A percentile compares a stretch with the other conserved stretches of the same genome.
These are phyloP conservation scores for Heliothis peltigera DNA, from an alignment of 2,888 invertebrate species.

Conservation along the genomic window DNA sequence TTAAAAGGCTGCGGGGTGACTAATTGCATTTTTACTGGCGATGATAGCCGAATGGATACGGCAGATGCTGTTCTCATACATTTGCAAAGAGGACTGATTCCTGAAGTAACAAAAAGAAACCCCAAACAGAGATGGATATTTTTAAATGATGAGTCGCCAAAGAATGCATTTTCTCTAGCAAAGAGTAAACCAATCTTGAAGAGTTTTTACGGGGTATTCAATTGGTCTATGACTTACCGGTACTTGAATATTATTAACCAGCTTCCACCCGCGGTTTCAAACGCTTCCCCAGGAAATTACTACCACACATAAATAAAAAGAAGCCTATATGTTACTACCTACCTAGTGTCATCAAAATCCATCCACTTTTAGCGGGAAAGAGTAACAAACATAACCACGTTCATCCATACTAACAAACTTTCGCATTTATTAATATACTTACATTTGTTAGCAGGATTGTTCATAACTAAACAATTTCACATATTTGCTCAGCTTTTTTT, in stretches of 20 bases:
- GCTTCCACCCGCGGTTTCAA: too few species aligned
- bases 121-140: slow-evolving; percentile 92
- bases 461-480: too few species aligned
- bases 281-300: too few species aligned
- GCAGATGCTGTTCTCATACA: slow-evolving; percentile 91
- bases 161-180: slow-evolving; percentile 87
- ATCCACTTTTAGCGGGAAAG: too few species aligned
- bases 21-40: slow-evolving; percentile 91
- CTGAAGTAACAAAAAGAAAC: slow-evolving; percentile 68
- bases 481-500: too few species aligned
- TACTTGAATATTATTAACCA: slow-evolving; percentile 63
- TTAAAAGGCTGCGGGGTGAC: slow-evolving; percentile 90
- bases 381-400: too few species aligned
- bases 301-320: too few species aligned
- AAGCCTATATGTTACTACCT: too few species aligned
- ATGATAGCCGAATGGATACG: slow-evolving; percentile 78
- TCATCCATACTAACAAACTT: too few species aligned
- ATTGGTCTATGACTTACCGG: slow-evolving; percentile 93
- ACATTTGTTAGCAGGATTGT: too few species aligned
- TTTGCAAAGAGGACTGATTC: slow-evolving; percentile 83
- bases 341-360: too few species aligned
- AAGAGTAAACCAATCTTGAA: slow-evolving; percentile 70
- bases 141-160: slow-evolving; percentile 92
- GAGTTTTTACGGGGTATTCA: slow-evolving; percentile 91
- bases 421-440: too few species aligned